These are phyloP conservation scores for Sycon ciliatum DNA, from an alignment of 37 sponge, comb jelly and placozoan genomes.

Conservation along the genomic window DNA sequence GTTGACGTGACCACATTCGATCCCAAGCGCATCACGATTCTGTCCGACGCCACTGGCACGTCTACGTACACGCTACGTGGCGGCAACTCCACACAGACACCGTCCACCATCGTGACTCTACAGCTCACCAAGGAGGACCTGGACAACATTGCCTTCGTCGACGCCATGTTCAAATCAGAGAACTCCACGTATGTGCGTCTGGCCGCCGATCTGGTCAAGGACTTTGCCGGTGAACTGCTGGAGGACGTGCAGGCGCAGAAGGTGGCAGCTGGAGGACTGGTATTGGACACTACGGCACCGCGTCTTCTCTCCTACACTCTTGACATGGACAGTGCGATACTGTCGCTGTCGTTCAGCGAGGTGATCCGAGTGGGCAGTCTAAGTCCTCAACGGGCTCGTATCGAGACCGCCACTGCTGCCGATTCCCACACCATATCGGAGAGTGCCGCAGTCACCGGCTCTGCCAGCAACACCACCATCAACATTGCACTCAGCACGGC, in stretches of 20 bases:
- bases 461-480: constrained; percentile 26
- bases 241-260: constrained; percentile 21
- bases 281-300: constrained; percentile 50
- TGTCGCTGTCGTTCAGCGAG: constrained; percentile 66
- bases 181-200: constrained; percentile 47
- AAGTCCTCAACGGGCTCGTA: not conserved
- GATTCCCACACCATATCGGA: no score
- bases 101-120: not conserved
- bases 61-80: constrained; percentile 33
- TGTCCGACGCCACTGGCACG: constrained; percentile 12
- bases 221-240: constrained; percentile 43
- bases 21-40: constrained; percentile 33
- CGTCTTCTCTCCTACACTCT: constrained; percentile 32
- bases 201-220: constrained; percentile 24
- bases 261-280: no score
- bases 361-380: not conserved
- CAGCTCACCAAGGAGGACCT: not conserved
- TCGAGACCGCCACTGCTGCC: not conserved
- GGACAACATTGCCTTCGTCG: not conserved
- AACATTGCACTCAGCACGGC: constrained; percentile 29
- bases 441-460: no score
- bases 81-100: constrained; percentile 19
- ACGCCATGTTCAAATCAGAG: constrained; percentile 40
- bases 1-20: constrained; percentile 45
- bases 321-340: constrained; percentile 45